Evolutionary conservation across 2,888 invertebrate genomes (phyloP).

Genomic region (Netelia inedita): DNA sequence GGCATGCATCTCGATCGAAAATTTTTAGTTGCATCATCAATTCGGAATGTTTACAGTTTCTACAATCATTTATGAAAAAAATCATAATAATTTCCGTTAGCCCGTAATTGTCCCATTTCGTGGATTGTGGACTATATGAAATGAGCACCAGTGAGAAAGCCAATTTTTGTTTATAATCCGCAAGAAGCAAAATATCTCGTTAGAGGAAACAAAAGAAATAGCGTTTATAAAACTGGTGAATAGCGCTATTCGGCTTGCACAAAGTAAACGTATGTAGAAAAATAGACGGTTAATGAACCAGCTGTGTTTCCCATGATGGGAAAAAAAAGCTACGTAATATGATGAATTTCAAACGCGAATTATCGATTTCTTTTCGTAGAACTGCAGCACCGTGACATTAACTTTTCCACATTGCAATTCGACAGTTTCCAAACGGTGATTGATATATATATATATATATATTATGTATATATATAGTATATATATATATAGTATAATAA

Average conservation of each 20-base stretch:
- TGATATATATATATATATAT: constrained; percentile 1
- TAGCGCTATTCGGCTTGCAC: constrained; percentile 30
- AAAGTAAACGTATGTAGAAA: constrained; percentile 64
- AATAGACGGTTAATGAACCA: constrained; percentile 63
- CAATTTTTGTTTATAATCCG: constrained; percentile 8
- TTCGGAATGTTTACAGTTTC: constrained; percentile 64
- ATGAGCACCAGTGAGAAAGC: constrained; percentile 45
- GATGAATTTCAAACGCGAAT: constrained; percentile 53
- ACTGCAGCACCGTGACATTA: constrained; percentile 58
- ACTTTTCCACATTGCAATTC: constrained; percentile 32
- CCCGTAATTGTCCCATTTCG: background rate
- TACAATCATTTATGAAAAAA: constrained; percentile 37
- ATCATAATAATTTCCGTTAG: constrained; percentile 3
- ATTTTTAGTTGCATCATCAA: constrained; percentile 13
- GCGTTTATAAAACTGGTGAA: constrained; percentile 43
- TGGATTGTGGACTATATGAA: background rate
- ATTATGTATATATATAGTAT: constrained; percentile 13
- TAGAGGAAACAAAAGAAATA: constrained; percentile 24
- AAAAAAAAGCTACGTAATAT: constrained; percentile 34
- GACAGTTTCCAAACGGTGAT: constrained; percentile 41
- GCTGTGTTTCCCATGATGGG: constrained; percentile 14
- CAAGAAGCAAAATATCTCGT: background rate
- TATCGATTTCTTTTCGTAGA: constrained; percentile 36
- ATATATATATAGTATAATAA: constrained; percentile 40
- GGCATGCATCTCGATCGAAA: background rate